These are phyloP conservation scores for Rhabdornis inornatus DNA, from an alignment of 2,113 vertebrate species.

Conservation along the genomic window DNA sequence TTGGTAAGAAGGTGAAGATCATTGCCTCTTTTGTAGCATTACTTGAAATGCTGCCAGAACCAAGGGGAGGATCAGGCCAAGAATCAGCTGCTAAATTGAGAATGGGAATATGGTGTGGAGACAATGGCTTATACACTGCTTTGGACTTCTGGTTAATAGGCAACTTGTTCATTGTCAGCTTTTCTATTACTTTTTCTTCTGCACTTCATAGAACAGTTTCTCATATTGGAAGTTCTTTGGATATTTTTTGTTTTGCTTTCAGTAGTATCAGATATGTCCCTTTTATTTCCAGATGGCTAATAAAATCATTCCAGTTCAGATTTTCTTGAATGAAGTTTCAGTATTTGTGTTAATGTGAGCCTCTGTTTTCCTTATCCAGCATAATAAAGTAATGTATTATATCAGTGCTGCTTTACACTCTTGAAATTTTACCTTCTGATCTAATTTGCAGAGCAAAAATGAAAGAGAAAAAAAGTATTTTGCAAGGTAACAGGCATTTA, in stretches of 20 bases:
- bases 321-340: background rate
- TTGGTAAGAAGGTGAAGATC: background rate
- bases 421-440: background rate
- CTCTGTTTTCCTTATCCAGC: background rate
- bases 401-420: background rate
- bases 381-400: background rate
- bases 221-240: background rate
- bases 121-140: rapidly evolving
- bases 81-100: background rate
- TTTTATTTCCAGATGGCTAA: background rate
- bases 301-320: background rate
- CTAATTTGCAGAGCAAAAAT: background rate
- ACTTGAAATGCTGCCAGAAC: background rate
- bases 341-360: background rate
- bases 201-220: background rate
- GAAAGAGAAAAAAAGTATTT: background rate
- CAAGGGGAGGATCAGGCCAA: background rate
- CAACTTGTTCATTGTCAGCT: background rate
- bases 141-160: background rate
- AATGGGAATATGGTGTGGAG: background rate
- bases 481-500: background rate
- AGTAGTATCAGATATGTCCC: background rate
- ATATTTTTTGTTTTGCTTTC: background rate
- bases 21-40: background rate
- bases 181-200: background rate